These are phyloP conservation scores for Anthrax anthrax DNA, from an alignment of 2,888 invertebrate genomes.

Conservation along the genomic window DNA sequence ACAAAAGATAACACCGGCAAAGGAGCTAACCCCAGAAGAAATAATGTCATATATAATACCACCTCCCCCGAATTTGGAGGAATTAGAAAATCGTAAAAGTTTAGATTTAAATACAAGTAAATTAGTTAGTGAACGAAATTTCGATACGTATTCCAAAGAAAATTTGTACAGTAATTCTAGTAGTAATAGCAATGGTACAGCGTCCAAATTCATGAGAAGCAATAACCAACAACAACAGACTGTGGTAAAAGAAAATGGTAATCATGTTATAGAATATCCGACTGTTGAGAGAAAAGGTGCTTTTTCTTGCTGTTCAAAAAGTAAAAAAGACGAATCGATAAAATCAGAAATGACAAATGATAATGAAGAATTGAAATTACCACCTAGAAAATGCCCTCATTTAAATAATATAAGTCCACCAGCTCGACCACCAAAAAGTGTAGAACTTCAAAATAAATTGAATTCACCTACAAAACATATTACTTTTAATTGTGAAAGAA, in stretches of 20 bases:
- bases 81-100: slow-evolving; percentile 17
- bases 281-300: slow-evolving; percentile 58
- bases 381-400: slow-evolving; percentile 46
- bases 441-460: slow-evolving; percentile 24
- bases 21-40: slow-evolving; percentile 67
- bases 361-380: slow-evolving; percentile 39
- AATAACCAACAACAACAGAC: no score
- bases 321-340: slow-evolving; percentile 33
- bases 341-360: slow-evolving; percentile 22
- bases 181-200: neutral
- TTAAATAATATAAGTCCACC: slow-evolving; percentile 44
- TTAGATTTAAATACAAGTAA: slow-evolving; percentile 16
- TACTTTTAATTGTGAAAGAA: slow-evolving; percentile 5
- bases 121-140: slow-evolving; percentile 35
- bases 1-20: slow-evolving; percentile 55
- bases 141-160: slow-evolving; percentile 31
- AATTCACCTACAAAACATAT: slow-evolving; percentile 26
- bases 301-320: slow-evolving; percentile 56
- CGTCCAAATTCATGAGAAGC: neutral
- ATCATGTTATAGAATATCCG: slow-evolving; percentile 53
- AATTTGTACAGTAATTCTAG: slow-evolving; percentile 40
- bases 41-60: slow-evolving; percentile 76
- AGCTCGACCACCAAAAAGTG: slow-evolving; percentile 52
- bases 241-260: slow-evolving; percentile 7
- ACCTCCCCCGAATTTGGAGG: slow-evolving; percentile 51